Evolutionary conservation across 2,113 vertebrate species (phyloP), one percentile per base, ranked within the genome.

Genomic region (Pteruthius melanotis): DNA sequence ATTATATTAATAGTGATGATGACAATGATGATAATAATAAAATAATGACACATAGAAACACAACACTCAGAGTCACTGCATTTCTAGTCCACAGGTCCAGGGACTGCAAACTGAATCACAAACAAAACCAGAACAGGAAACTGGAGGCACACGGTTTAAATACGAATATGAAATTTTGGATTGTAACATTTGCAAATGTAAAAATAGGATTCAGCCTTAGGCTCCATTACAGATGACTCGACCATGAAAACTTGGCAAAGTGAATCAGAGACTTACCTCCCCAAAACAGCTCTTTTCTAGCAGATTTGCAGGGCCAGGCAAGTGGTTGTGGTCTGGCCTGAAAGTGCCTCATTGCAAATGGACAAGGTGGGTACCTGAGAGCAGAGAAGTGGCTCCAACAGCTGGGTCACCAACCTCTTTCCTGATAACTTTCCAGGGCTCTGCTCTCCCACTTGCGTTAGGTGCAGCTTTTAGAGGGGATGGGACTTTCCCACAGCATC

Each of bases 241-340:
- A n/a, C 31, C 72, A 19, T 23, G n/a, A 44, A 44, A 87, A 39
- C 54, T 64, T 87, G 52, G 59, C 49, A 85, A 68, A 84, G 6
- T 31, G 40, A 54, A 68, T 53, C 39, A 33, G 56, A 35, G 81
- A 66, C 96, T 97, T 95, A 98, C 98, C 97, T 54, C 98, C 98
- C 97, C 96, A 97, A 92, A 99, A 98, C 1, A 95, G 93, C 82
- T 97, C 96, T 95, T 97, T 98, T 37, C 95, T 91, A 52, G 96
- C 95, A 93, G 98, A 98, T 35, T 93, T 98, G 97, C 98, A 98
- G 22, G 98, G 75, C 98, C 98, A 98, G 72, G 59, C 63, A 52
- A 13, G 27, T 72, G n/a, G 15, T 30, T 79, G 44, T 64, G 30
- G 4, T 72, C 39, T 54, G 49, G 31, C 27, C 33, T 83, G 71